phyloP scores from a whole-genome alignment of 37 sponge, comb jelly and placozoan genomes.

The Halisarca cf. caerulea region DNA sequence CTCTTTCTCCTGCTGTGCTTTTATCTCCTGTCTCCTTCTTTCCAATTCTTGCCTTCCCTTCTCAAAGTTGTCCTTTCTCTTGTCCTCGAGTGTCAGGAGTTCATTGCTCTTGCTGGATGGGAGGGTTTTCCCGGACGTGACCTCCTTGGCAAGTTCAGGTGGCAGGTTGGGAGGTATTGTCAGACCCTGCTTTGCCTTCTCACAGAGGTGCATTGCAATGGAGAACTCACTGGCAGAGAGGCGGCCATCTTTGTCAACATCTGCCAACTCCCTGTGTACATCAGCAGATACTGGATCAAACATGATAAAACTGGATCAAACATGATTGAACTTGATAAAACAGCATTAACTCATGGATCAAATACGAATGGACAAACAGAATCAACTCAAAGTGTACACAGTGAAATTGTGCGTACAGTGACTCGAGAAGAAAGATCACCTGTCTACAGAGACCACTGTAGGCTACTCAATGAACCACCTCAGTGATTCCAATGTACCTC shows the following conservation, averaged over 20 bases:
- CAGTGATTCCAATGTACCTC: no score
- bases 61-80: conserved; percentile 75
- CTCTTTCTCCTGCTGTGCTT: conserved; percentile 66
- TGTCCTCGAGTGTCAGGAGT: conserved; percentile 73
- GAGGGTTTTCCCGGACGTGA: neutral
- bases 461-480: no score
- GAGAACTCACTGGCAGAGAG: conserved; percentile 63
- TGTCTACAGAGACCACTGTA: no score
- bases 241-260: conserved; percentile 78
- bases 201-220: conserved; percentile 74
- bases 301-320: neutral
- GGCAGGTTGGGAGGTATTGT: conserved; percentile 61
- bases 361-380: no score
- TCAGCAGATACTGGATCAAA: neutral
- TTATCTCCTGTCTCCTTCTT: conserved; percentile 53
- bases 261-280: conserved; percentile 67
- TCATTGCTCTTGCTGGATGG: neutral
- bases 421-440: no score
- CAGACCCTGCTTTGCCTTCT: conserved; percentile 53
- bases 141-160: conserved; percentile 30
- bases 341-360: no score
- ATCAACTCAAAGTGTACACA: no score
- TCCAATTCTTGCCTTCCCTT: conserved; percentile 71
- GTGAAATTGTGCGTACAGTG: no score
- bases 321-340: no score